Base-by-base conservation (phyloP, 2,797 vertebrate species). In the Mastacembelus armatus region DNA sequence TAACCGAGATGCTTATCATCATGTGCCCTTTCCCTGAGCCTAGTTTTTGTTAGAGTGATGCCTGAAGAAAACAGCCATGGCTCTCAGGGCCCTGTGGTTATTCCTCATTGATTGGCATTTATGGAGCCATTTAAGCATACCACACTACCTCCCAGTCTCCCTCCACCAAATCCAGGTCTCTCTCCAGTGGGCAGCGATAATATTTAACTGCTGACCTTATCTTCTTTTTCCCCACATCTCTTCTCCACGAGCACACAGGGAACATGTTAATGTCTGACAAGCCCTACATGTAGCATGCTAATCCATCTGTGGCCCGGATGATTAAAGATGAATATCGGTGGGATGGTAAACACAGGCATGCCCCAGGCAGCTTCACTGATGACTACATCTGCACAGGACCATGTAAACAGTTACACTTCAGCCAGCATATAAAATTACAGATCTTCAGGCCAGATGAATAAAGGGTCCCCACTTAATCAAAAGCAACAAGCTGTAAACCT, bases 171-270 rank as follows among this genome's bases (percentile, higher is more conserved):
- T 55, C 54, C 61, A 48, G 32, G 71, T 65, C 52, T 57, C 84
- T 89, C 86, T 85, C 84, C 74, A 84, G 83, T 83, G 84, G 77
- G 78, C 70, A 57, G 75, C 59, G 85, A 91, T 91, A 91, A 91
- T 90, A 92, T 93, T 92, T 88, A 90, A 91, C 86, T 67, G 73
- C 80, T 83, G 88, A 85, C 80, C 88, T 91, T 92, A 92, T 93
- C 90, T 88, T 24, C 55, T 55, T 58, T 63, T 45, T 30, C n/a
- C 72, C 66, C 27, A 65, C 85, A 29, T 71, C 71, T 70, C 60
- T 49, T 63, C 72, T 68, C 69, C 40, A 38, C 45, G 59, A 54
- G 75, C 50, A 11, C 81, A 74, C 52, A 60, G 74, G 63, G 65
- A 82, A 79, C 85, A 89, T 88, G 80, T 78, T 88, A 84, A 86